A percentile compares a stretch with the other conserved stretches of the same genome.
phyloP scores from a whole-genome alignment of 2,888 invertebrate genomes.

The Cataglyphis cursor region DNA sequence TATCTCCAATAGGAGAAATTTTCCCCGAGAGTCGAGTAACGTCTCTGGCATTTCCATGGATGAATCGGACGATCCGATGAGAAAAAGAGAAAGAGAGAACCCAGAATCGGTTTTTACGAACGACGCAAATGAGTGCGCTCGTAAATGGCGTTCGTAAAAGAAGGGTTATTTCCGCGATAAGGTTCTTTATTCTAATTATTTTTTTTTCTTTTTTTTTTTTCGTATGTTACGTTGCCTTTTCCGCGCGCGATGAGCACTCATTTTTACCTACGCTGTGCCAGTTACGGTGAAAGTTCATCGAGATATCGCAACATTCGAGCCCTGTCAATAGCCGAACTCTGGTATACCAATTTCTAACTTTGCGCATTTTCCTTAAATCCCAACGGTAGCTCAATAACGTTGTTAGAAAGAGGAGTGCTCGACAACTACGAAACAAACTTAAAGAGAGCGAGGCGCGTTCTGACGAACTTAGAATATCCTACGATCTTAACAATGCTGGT shows the following conservation, averaged over 20 bases:
- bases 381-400: slow-evolving; percentile 51
- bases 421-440: slow-evolving; percentile 54
- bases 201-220: slow-evolving; percentile 41
- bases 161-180: slow-evolving; percentile 70
- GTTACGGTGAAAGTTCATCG: slow-evolving; percentile 33
- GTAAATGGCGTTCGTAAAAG: slow-evolving; percentile 54
- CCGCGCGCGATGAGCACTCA: slow-evolving; percentile 35
- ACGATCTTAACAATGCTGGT: slow-evolving; percentile 50
- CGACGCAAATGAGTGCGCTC: slow-evolving; percentile 60
- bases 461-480: slow-evolving; percentile 47
- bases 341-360: slow-evolving; percentile 53
- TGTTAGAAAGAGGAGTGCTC: slow-evolving; percentile 7
- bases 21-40: slow-evolving; percentile 70
- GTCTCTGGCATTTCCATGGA: slow-evolving; percentile 63
- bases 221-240: slow-evolving; percentile 55
- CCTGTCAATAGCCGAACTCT: slow-evolving; percentile 38
- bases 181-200: slow-evolving; percentile 48
- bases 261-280: slow-evolving; percentile 15
- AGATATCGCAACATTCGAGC: slow-evolving; percentile 49
- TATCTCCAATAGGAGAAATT: slow-evolving; percentile 66
- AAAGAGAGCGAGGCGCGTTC: slow-evolving; percentile 21
- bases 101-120: slow-evolving; percentile 64
- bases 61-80: slow-evolving; percentile 55
- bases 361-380: slow-evolving; percentile 51
- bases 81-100: slow-evolving; percentile 9